Base-by-base conservation (phyloP, 1,140 invertebrate species). In the Paralvinella palmiformis region DNA sequence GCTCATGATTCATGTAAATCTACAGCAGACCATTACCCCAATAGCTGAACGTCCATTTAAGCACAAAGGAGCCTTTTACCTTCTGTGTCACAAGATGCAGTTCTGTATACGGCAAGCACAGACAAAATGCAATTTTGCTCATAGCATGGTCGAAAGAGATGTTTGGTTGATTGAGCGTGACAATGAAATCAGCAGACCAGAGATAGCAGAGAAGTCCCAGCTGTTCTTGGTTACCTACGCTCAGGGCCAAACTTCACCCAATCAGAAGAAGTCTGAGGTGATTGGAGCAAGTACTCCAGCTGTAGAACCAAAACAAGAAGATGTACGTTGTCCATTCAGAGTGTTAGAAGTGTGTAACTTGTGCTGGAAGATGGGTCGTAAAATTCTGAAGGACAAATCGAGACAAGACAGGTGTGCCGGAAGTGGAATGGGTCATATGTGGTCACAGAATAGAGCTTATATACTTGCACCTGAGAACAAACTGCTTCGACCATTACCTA, bases 91-190 rank as follows among this genome's bases (percentile, higher is more conserved):
- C 35, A 71, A 63, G 60, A 62, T 74, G 24, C 69, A 71, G 27
- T 77, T 67, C 44, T 76, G 73, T 52, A 45, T 58, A 2, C 63
- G 68, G 22, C 69, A 67, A 62, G 50, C 70, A 4, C 62, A 59
- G 56, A 61, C 58, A 20, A 64, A 66, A 1, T 78, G 75, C 58
- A 70, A 3, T 17, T 75, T 72, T 69, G 76, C 76, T 7, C 76
- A 78, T 58, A 75, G 75, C 44, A 57, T 72, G 57, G 69, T 78
- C 2, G 76, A 78, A 41, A 68, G 71, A 41, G 74, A 74, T 63
- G 68, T 78, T 6, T 78, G 76, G 76, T 73, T 73, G 71, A 31
- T 76, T 41, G 75, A 75, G 36, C 62, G 75, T 45, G 76, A 76
- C 63, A 68, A 65, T 29, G 64, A 68, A 2, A 63, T 75, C 22